Evolutionary conservation across 1,140 invertebrate species (phyloP).

Genomic region (Olivierus martensii): DNA sequence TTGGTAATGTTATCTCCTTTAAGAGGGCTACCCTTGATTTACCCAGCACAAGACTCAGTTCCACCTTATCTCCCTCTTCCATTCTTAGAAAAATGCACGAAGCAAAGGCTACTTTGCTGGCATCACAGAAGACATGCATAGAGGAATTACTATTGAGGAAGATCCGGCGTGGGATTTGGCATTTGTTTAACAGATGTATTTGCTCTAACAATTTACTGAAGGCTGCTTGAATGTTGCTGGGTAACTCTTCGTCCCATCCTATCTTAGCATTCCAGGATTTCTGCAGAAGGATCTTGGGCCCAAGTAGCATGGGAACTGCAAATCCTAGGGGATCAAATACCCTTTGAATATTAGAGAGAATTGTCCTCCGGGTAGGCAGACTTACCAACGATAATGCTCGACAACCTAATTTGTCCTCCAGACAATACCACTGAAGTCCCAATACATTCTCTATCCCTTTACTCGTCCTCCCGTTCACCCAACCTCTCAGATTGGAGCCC

Average conservation of each 20-base stretch:
- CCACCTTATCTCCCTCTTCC: too few species aligned
- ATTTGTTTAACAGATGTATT: too few species aligned
- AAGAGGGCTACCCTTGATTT: too few species aligned
- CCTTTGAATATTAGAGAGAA: neutral
- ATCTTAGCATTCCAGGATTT: neutral
- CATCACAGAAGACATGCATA: too few species aligned
- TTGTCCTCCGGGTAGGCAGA: neutral
- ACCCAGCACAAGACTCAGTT: too few species aligned
- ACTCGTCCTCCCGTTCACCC: neutral
- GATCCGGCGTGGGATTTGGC: too few species aligned
- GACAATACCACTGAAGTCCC: neutral
- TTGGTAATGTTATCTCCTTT: too few species aligned
- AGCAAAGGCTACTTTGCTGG: too few species aligned
- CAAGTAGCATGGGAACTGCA: neutral
- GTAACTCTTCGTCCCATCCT: neutral
- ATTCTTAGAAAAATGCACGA: too few species aligned
- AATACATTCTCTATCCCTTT: neutral
- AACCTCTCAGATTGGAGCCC: neutral
- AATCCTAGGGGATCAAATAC: constrained; percentile 11
- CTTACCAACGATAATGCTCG: neutral
- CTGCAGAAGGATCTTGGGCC: too few species aligned
- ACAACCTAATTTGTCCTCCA: neutral
- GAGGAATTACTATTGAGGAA: too few species aligned
- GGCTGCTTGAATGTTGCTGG: neutral
- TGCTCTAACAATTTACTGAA: neutral